phyloP scores from a whole-genome alignment of 2,888 invertebrate genomes.

The Phaedon cochleariae region DNA sequence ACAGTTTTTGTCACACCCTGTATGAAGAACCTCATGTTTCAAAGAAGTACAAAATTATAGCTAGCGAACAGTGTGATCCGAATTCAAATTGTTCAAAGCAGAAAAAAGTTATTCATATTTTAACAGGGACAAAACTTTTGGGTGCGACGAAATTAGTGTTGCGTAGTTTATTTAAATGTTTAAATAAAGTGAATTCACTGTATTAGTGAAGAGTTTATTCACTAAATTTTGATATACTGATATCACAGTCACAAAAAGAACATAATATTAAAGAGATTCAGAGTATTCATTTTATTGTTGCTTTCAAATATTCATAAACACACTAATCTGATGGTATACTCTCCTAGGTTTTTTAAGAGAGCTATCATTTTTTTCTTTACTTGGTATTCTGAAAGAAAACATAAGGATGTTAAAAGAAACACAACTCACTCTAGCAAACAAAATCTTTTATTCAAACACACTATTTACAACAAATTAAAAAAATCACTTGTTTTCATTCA shows the following conservation, averaged over 20 bases:
- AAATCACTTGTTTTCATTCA: conserved; percentile 63
- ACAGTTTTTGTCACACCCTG: too few species aligned
- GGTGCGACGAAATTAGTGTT: too few species aligned
- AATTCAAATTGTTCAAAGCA: too few species aligned
- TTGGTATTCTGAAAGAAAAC: conserved; percentile 55
- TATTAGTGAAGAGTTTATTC: too few species aligned
- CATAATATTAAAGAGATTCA: background rate
- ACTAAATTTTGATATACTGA: too few species aligned
- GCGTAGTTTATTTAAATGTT: too few species aligned
- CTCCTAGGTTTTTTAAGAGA: conserved; percentile 50
- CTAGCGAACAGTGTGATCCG: too few species aligned
- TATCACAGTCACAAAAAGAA: background rate
- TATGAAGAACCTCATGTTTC: too few species aligned
- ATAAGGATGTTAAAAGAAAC: conserved; percentile 18
- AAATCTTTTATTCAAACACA: conserved; percentile 24
- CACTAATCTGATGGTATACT: conserved; percentile 46
- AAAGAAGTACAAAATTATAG: too few species aligned
- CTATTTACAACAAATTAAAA: conserved; percentile 29
- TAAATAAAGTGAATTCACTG: too few species aligned
- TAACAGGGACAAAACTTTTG: too few species aligned
- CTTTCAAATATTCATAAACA: conserved; percentile 9
- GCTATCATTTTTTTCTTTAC: conserved; percentile 44
- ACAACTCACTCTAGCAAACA: background rate
- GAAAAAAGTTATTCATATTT: too few species aligned
- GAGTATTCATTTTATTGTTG: background rate